These are phyloP conservation scores for Holothuria scabra DNA, from an alignment of 53 echinoderm and acorn worm species.

Conservation along the genomic window DNA sequence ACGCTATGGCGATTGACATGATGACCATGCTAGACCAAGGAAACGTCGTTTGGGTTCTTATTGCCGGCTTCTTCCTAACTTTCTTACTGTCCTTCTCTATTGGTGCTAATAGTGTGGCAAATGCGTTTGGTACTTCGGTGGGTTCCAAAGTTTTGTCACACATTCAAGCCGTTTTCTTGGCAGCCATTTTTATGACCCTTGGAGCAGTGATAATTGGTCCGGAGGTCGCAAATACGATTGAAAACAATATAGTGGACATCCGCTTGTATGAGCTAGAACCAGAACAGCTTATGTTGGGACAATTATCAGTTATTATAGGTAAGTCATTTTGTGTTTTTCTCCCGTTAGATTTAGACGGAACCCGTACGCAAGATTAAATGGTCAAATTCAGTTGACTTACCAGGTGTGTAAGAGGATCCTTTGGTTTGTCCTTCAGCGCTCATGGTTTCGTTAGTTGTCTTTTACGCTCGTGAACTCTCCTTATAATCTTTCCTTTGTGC, in stretches of 20 bases:
- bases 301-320: constrained; percentile 62
- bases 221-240: constrained; percentile 60
- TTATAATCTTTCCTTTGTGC: too few relatives aligned
- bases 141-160: constrained; percentile 66
- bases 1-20: too few relatives aligned
- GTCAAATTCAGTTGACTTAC: too few relatives aligned
- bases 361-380: too few relatives aligned
- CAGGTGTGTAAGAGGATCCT: too few relatives aligned
- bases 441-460: too few relatives aligned
- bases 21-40: too few relatives aligned
- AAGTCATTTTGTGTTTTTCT: constrained; percentile 1
- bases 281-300: constrained; percentile 62
- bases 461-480: too few relatives aligned
- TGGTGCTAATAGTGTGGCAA: constrained; percentile 73
- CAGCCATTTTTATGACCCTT: constrained; percentile 59
- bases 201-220: constrained; percentile 66
- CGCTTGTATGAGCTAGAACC: constrained; percentile 52
- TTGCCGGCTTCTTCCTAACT: constrained; percentile 53
- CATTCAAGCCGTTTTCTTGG: constrained; percentile 54
- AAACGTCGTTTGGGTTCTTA: constrained; percentile 37
- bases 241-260: constrained; percentile 61
- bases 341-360: too few relatives aligned
- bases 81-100: constrained; percentile 65
- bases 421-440: too few relatives aligned
- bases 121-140: constrained; percentile 71